Evolutionary conservation across 1,140 invertebrate species (phyloP).

Genomic region (Monomorium pharaonis): DNA sequence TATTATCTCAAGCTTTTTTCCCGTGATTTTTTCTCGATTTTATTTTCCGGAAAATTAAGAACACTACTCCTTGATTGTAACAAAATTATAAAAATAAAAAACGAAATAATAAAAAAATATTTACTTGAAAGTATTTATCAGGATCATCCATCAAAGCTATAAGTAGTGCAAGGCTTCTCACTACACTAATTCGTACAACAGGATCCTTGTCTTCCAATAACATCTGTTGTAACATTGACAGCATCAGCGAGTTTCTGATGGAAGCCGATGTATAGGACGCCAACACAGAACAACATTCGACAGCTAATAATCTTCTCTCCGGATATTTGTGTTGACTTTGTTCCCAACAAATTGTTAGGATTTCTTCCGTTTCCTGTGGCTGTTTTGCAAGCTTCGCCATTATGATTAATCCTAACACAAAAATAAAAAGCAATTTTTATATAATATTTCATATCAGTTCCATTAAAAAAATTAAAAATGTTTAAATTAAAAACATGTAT

Average conservation of each 20-base stretch:
- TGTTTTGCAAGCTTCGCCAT: constrained; percentile 87
- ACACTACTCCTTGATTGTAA: no score
- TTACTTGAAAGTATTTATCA: constrained; percentile 89
- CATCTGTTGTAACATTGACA: constrained; percentile 92
- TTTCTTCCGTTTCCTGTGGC: constrained; percentile 88
- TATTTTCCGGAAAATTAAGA: no score
- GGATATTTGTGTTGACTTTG: constrained; percentile 91
- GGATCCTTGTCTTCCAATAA: constrained; percentile 90
- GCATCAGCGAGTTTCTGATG: constrained; percentile 89
- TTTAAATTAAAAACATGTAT: neutral
- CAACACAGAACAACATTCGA: constrained; percentile 90
- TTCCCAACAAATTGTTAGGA: constrained; percentile 92
- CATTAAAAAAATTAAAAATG: neutral
- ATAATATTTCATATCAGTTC: no score
- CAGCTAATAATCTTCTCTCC: constrained; percentile 90
- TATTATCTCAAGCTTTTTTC: no score
- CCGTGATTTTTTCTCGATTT: no score
- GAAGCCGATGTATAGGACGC: constrained; percentile 89
- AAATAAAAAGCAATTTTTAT: neutral
- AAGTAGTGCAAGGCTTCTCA: constrained; percentile 88
- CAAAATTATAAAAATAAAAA: neutral
- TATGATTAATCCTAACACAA: constrained; percentile 85
- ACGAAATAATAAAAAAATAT: constrained; percentile 6
- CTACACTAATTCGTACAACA: constrained; percentile 87
- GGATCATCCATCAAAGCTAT: constrained; percentile 88